Percentiles rank a stretch among this genome's conserved stretches.
Conservation (phyloP, 2,113 vertebrate genomes). For the Tor tambroides region DNA sequence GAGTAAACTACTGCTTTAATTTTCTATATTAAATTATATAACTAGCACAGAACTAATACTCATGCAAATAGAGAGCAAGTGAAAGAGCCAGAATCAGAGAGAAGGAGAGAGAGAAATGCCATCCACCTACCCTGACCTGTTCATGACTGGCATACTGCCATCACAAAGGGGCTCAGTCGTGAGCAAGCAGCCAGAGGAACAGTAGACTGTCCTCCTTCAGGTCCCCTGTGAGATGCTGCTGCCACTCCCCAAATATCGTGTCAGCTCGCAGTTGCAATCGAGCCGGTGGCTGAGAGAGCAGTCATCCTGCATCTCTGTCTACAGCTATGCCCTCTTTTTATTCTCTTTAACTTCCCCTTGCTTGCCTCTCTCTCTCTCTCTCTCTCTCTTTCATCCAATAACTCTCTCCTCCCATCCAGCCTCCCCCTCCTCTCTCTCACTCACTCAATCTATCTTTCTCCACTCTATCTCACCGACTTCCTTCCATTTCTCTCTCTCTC, state of each 20-base stretch:
- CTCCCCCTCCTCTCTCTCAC: conserved; percentile 22
- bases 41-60: conserved; percentile 40
- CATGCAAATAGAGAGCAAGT: conserved; percentile 35
- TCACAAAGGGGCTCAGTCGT: conserved; percentile 39
- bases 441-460: conserved; percentile 14
- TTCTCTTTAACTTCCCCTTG: conserved; percentile 41
- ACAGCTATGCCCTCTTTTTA: conserved; percentile 54
- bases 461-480: conserved; percentile 21
- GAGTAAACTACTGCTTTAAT: background rate
- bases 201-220: conserved; percentile 53
- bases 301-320: conserved; percentile 51
- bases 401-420: conserved; percentile 40
- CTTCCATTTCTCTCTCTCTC: conserved; percentile 41
- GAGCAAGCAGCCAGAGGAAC: conserved; percentile 45
- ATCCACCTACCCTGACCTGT: conserved; percentile 64
- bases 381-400: conserved; percentile 39
- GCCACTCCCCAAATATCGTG: conserved; percentile 45
- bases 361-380: conserved; percentile 25
- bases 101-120: conserved; percentile 30
- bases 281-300: conserved; percentile 33
- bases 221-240: conserved; percentile 49
- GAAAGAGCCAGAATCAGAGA: conserved; percentile 1
- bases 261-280: conserved; percentile 43
- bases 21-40: conserved; percentile 3
- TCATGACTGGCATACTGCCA: conserved; percentile 65